Evolutionary conservation across 2,113 vertebrate species (phyloP).

Genomic region (Orientallactaga bullata): DNA sequence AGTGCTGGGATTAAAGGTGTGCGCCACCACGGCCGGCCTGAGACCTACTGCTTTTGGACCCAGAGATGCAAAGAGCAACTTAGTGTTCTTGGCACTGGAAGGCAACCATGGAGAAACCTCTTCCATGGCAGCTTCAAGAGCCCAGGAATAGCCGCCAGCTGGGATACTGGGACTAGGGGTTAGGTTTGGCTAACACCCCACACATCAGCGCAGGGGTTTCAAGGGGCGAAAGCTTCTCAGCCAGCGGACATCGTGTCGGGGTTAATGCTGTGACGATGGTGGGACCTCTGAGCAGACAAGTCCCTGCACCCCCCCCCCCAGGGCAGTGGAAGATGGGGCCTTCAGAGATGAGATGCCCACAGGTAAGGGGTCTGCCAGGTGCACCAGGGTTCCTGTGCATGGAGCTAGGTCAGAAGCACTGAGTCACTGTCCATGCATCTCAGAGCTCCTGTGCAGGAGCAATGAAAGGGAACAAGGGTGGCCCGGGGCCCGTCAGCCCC

Average conservation of each 20-base stretch:
- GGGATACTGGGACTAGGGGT: accelerated
- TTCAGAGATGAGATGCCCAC: not conserved
- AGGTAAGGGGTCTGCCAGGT: not conserved
- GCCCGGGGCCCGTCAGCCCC: accelerated
- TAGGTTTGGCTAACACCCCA: not conserved
- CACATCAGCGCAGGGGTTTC: not conserved
- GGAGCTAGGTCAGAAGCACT: not conserved
- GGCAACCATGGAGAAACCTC: not conserved
- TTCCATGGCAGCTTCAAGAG: not conserved
- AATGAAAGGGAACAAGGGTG: not conserved
- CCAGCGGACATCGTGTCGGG: not conserved
- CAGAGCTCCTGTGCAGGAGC: not conserved
- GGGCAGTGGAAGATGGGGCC: not conserved
- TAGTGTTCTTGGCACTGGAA: not conserved
- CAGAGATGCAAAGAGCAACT: not conserved
- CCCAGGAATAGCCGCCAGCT: not conserved
- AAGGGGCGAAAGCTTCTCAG: not conserved
- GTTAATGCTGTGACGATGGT: not conserved
- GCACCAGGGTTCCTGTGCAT: not conserved
- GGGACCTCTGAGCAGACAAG: too few relatives aligned
- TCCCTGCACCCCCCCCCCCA: not conserved
- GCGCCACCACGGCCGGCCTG: too few relatives aligned
- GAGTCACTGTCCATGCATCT: accelerated
- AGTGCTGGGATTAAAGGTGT: too few relatives aligned
- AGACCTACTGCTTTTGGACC: too few relatives aligned